Conservation (phyloP, 2,888 invertebrate species). For the Eurois occulta region DNA sequence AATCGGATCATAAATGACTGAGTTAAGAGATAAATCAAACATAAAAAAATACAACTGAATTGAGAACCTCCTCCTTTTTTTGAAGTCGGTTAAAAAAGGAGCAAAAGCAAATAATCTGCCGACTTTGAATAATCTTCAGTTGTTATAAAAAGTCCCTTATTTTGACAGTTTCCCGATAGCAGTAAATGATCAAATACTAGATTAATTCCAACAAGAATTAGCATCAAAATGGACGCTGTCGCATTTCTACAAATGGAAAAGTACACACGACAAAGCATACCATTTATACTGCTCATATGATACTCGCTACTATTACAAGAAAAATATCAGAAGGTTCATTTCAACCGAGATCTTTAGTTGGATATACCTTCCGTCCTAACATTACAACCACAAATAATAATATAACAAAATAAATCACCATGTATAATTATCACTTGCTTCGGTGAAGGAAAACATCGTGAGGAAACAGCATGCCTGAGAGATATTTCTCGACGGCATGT, state of each 20-base stretch:
- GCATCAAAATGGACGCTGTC: not conserved
- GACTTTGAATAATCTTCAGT: not conserved
- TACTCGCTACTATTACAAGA: not conserved
- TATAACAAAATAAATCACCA: too few species aligned
- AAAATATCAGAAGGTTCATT: slow-evolving; percentile 17
- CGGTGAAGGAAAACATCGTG: too few species aligned
- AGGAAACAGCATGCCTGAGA: too few species aligned
- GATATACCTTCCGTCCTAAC: not conserved
- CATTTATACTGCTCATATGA: slow-evolving; percentile 49
- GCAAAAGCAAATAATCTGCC: not conserved
- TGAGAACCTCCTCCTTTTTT: too few species aligned
- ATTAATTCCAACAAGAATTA: slow-evolving; percentile 23
- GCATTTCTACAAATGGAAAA: slow-evolving; percentile 27
- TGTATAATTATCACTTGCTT: too few species aligned
- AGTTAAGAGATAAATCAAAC: too few species aligned
- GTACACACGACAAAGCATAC: slow-evolving; percentile 28
- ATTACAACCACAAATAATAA: not conserved
- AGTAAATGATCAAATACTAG: not conserved
- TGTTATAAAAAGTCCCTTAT: not conserved
- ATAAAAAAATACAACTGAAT: too few species aligned
- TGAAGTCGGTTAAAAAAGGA: too few species aligned
- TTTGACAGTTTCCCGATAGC: too few species aligned
- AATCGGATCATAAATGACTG: too few species aligned
- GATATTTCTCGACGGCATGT: too few species aligned
- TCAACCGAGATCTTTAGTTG: not conserved